Percentiles rank a stretch among this genome's conserved stretches.
Evolutionary conservation across 2,888 invertebrate species (phyloP).

Genomic region (Hylaea fasciaria): DNA sequence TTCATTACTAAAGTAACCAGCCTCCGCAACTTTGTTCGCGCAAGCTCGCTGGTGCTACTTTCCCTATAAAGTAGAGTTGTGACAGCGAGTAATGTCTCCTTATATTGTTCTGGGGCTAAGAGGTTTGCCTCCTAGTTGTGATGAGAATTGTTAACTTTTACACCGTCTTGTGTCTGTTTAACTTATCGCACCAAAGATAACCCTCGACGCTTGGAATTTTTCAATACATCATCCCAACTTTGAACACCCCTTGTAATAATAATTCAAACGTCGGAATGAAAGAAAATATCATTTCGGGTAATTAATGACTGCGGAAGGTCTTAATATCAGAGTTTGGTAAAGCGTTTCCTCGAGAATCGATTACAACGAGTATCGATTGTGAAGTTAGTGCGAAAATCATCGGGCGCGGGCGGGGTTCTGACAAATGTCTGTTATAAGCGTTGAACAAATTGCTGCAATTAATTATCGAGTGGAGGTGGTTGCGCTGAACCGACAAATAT

Average conservation of each 20-base stretch:
- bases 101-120: conserved; percentile 84
- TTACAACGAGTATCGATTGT: conserved; percentile 77
- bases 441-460: conserved; percentile 82
- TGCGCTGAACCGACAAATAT: conserved; percentile 82
- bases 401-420: conserved; percentile 74
- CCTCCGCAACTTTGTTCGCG: conserved; percentile 76
- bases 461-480: conserved; percentile 76
- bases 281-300: conserved; percentile 65
- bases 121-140: conserved; percentile 78
- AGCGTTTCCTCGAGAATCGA: conserved; percentile 69
- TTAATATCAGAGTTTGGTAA: conserved; percentile 64
- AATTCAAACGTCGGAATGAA: conserved; percentile 38
- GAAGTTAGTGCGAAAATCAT: conserved; percentile 81
- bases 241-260: conserved; percentile 23
- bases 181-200: conserved; percentile 54
- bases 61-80: conserved; percentile 83
- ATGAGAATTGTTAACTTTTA: conserved; percentile 81
- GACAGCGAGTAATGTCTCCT: conserved; percentile 83
- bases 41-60: conserved; percentile 76
- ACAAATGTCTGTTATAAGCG: conserved; percentile 83
- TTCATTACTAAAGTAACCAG: conserved; percentile 80
- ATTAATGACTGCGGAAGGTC: conserved; percentile 67
- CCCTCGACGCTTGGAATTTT: conserved; percentile 57
- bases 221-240: conserved; percentile 48
- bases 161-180: conserved; percentile 64